phyloP scores from a whole-genome alignment of 2,113 vertebrate species.

The Hymenochirus boettgeri region DNA sequence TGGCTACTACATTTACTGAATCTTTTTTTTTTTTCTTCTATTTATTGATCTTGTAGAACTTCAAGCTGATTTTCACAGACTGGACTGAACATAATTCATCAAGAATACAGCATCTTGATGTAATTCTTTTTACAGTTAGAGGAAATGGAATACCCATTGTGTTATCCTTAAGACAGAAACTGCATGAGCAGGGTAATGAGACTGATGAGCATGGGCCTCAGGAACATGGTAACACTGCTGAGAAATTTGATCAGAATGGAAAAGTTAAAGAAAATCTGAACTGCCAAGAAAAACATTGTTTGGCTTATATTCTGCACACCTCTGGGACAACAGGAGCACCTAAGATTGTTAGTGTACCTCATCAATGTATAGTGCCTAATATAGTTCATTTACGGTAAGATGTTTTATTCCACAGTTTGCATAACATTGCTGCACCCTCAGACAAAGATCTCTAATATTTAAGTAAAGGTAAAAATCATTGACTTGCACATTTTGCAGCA shows the following conservation, averaged over 20 bases:
- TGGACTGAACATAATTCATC: conserved; percentile 51
- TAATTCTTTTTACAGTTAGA: conserved; percentile 66
- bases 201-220: background rate
- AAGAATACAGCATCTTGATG: conserved; percentile 55
- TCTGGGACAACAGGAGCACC: conserved; percentile 91
- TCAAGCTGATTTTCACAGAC: conserved; percentile 54
- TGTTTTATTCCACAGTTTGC: background rate
- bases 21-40: too few species aligned
- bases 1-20: too few species aligned
- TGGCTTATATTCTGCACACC: conserved; percentile 86
- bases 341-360: conserved; percentile 88
- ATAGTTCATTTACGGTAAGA: conserved; percentile 84
- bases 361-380: conserved; percentile 87
- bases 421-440: too few species aligned
- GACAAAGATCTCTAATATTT: too few species aligned
- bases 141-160: conserved; percentile 27
- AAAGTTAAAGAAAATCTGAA: conserved; percentile 36
- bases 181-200: background rate
- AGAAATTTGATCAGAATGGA: background rate
- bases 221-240: background rate
- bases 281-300: conserved; percentile 32
- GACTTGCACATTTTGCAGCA: too few species aligned
- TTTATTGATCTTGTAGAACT: conserved; percentile 63
- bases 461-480: too few species aligned
- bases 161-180: background rate